phyloP scores from a whole-genome alignment of 2,888 invertebrate genomes.

The Smittia sp. region DNA sequence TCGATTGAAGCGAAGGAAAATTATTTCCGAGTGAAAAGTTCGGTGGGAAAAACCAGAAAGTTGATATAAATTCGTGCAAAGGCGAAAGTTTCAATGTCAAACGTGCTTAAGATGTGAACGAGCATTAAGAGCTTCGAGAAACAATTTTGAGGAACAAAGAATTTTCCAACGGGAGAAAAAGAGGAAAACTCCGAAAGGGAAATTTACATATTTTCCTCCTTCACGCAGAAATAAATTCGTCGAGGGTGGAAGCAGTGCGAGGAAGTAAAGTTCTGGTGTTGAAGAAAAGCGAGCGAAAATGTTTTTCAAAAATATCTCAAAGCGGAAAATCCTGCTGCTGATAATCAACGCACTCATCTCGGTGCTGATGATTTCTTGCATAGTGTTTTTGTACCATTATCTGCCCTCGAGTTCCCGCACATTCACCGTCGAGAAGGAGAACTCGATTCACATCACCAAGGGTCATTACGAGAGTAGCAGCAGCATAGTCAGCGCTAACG shows the following conservation, averaged over 20 bases:
- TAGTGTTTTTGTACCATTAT: slow-evolving; percentile 24
- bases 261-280: neutral
- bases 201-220: slow-evolving; percentile 30
- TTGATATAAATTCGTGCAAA: slow-evolving; percentile 16
- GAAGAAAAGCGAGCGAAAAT: slow-evolving; percentile 23
- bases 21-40: slow-evolving; percentile 5
- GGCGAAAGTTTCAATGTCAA: slow-evolving; percentile 13
- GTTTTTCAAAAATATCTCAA: slow-evolving; percentile 37
- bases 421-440: slow-evolving; percentile 18
- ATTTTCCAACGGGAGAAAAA: slow-evolving; percentile 14
- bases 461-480: neutral
- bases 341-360: slow-evolving; percentile 31
- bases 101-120: slow-evolving; percentile 26
- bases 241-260: neutral
- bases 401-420: neutral
- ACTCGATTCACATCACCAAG: slow-evolving; percentile 9
- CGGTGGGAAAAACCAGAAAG: slow-evolving; percentile 17
- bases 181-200: slow-evolving; percentile 13
- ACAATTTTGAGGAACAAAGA: neutral
- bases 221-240: neutral
- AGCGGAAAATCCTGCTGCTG: slow-evolving; percentile 21
- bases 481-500: slow-evolving; percentile 22
- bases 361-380: slow-evolving; percentile 23
- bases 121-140: neutral
- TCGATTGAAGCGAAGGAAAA: neutral